A percentile compares a stretch with the other conserved stretches of the same genome.
Conservation (phyloP, 2,888 invertebrate genomes). For the Blastobasis adustella region DNA sequence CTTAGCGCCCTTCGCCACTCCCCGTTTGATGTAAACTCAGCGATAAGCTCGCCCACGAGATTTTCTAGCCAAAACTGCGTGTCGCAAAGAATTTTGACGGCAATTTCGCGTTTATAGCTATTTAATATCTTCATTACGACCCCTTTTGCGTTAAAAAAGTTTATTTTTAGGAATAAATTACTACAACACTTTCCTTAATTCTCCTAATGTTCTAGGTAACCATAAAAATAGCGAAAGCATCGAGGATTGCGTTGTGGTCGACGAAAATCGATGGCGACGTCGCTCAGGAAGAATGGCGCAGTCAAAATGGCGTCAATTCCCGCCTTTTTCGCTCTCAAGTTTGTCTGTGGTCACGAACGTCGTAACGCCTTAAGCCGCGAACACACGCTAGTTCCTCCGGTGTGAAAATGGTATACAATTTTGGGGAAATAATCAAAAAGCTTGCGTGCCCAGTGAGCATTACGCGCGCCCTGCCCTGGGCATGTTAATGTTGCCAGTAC, state of each 20-base stretch:
- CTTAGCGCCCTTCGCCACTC: not conserved
- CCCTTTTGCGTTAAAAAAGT: slow-evolving; percentile 6
- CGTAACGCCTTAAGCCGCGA: slow-evolving; percentile 40
- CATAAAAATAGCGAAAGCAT: too few relatives aligned
- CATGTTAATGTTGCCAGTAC: slow-evolving; percentile 70
- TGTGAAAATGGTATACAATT: slow-evolving; percentile 74
- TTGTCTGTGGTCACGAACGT: slow-evolving; percentile 62
- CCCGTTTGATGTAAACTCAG: too few relatives aligned
- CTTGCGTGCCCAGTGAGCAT: slow-evolving; percentile 70
- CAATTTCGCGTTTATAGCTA: slow-evolving; percentile 27
- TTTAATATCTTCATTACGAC: slow-evolving; percentile 34
- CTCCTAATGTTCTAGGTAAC: not conserved
- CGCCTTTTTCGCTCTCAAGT: slow-evolving; percentile 25
- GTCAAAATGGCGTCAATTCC: slow-evolving; percentile 34
- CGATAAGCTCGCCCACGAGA: slow-evolving; percentile 3
- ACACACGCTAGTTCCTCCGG: slow-evolving; percentile 46
- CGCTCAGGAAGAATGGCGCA: slow-evolving; percentile 13
- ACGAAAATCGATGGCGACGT: not conserved
- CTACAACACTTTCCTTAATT: slow-evolving; percentile 1
- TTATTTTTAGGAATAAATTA: slow-evolving; percentile 3
- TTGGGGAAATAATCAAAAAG: slow-evolving; percentile 72
- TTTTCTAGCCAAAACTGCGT: slow-evolving; percentile 23
- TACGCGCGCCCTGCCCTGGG: slow-evolving; percentile 63
- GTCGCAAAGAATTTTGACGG: slow-evolving; percentile 24
- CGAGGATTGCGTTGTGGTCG: too few relatives aligned